These are phyloP conservation scores for Pachypeltis micranthus DNA, from an alignment of 1,140 invertebrate genomes.

Conservation along the genomic window DNA sequence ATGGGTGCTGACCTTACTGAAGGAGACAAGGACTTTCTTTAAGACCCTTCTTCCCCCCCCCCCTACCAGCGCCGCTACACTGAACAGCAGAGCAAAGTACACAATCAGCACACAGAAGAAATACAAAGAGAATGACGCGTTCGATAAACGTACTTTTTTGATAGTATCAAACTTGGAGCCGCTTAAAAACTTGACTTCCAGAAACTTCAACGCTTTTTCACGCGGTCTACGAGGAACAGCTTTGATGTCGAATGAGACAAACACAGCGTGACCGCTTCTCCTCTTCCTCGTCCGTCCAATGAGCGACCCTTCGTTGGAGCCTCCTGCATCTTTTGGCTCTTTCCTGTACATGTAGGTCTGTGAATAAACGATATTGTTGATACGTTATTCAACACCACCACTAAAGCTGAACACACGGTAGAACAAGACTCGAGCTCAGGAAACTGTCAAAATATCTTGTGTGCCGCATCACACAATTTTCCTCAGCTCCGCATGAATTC, in stretches of 20 bases:
- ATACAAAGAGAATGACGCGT: too few relatives aligned
- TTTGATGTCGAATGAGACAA: constrained; percentile 41
- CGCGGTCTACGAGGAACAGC: constrained; percentile 42
- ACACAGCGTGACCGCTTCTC: constrained; percentile 42
- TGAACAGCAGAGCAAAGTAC: too few relatives aligned
- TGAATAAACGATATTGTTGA: constrained; percentile 18
- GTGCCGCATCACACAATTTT: too few relatives aligned
- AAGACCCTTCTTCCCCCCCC: too few relatives aligned
- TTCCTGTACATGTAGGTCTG: constrained; percentile 35
- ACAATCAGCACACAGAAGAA: too few relatives aligned
- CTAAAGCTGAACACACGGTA: not conserved
- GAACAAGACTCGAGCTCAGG: too few relatives aligned
- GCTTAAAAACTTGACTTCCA: constrained; percentile 39
- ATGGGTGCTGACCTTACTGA: too few relatives aligned
- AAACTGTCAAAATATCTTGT: too few relatives aligned
- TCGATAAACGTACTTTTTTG: constrained; percentile 36
- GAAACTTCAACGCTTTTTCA: constrained; percentile 38
- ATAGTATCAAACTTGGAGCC: constrained; percentile 38
- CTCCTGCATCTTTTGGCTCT: constrained; percentile 26
- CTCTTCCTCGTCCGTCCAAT: constrained; percentile 43
- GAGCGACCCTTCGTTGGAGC: constrained; percentile 32
- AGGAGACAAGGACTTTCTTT: too few relatives aligned
- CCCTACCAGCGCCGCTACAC: too few relatives aligned
- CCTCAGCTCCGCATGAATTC: too few relatives aligned
- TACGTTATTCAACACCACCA: not conserved